A percentile compares a stretch with the other conserved stretches of the same genome.
Conservation (phyloP, 1,140 invertebrate species). For the Brachionus manjavacas region DNA sequence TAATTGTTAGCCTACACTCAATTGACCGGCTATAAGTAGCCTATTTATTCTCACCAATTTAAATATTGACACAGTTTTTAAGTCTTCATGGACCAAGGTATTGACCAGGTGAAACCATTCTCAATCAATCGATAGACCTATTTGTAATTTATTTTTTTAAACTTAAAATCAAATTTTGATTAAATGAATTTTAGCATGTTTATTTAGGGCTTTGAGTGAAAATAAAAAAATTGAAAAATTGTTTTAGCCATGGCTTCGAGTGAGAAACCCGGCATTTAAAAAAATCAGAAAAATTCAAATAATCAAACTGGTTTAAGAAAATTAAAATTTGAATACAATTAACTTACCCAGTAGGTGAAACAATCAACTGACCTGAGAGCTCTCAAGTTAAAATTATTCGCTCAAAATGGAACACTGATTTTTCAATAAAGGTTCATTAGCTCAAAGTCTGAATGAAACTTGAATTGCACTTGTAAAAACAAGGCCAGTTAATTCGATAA, state of each 20-base stretch:
- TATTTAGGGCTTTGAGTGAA: background rate
- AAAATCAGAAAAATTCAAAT: background rate
- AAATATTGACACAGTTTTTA: background rate
- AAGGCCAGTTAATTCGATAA: background rate
- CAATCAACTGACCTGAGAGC: background rate
- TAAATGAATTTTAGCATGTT: background rate
- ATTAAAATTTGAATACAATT: background rate
- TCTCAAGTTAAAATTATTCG: background rate
- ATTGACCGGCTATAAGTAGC: background rate
- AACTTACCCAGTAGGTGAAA: background rate
- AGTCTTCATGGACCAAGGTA: too few species aligned
- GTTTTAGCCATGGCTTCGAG: background rate
- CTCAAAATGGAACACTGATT: background rate
- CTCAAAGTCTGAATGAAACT: background rate
- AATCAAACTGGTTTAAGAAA: background rate
- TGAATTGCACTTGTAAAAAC: background rate
- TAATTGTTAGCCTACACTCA: background rate
- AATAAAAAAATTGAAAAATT: background rate
- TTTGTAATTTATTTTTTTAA: background rate
- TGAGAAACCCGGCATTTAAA: background rate
- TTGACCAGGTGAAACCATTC: background rate
- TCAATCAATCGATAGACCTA: too few species aligned
- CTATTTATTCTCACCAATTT: background rate
- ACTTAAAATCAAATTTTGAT: background rate
- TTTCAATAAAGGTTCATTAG: background rate